Conservation (phyloP, 2,888 invertebrate genomes). For the Drosophila pseudotakahashii region DNA sequence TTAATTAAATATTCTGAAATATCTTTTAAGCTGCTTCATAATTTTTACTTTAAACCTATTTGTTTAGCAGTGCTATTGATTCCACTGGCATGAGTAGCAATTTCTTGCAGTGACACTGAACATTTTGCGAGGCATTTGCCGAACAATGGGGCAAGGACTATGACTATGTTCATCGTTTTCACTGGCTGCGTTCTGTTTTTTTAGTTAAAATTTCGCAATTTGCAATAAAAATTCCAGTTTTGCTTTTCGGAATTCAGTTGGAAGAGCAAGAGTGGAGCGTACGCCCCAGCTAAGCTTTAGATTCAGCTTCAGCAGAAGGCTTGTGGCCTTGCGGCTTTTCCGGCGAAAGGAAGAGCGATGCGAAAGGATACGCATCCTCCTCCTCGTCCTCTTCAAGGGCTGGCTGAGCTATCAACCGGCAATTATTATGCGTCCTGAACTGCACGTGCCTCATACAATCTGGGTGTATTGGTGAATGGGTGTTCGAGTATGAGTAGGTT, state of each 20-base stretch:
- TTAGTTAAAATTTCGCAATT: constrained; percentile 77
- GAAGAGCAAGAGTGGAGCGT: not conserved
- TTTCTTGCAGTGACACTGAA: constrained; percentile 67
- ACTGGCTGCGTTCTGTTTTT: constrained; percentile 51
- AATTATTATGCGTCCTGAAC: constrained; percentile 71
- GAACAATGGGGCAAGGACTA: constrained; percentile 34
- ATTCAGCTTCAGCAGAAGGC: constrained; percentile 6
- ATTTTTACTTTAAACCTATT: not conserved
- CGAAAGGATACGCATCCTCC: constrained; percentile 47
- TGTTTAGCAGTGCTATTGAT: constrained; percentile 44
- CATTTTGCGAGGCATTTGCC: constrained; percentile 48
- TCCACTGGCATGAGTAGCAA: constrained; percentile 42
- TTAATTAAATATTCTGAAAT: no score
- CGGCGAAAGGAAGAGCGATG: constrained; percentile 14
- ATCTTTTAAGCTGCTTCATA: no score
- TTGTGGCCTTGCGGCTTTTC: constrained; percentile 43
- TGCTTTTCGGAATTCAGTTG: constrained; percentile 75
- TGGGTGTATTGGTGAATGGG: not conserved
- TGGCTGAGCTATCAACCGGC: constrained; percentile 60
- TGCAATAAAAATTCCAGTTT: constrained; percentile 79
- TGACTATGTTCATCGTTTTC: constrained; percentile 33
- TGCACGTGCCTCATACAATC: constrained; percentile 47
- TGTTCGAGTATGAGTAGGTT: not conserved
- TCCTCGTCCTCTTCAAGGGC: constrained; percentile 35
- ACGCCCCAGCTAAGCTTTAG: constrained; percentile 11